phyloP scores from a whole-genome alignment of 35 echinoderm and acorn worm genomes.

The Holothuria glaberrima region DNA sequence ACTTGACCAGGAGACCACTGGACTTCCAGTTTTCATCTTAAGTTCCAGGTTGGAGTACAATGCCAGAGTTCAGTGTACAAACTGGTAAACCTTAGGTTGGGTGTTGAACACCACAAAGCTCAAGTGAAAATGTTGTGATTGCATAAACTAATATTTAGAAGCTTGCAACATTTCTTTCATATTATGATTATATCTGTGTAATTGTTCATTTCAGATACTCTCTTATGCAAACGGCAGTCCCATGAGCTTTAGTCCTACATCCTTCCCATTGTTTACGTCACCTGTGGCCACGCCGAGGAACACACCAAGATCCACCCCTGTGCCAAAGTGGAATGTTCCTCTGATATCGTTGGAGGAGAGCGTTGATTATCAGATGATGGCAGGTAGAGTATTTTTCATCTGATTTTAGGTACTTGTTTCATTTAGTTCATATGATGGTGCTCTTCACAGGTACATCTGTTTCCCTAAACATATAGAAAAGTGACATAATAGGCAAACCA shows the following conservation, averaged over 20 bases:
- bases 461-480: too few species aligned
- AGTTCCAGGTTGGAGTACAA: neutral
- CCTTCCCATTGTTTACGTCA: conserved; percentile 88
- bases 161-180: neutral
- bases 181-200: neutral
- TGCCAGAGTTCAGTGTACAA: too few species aligned
- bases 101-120: too few species aligned
- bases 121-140: neutral
- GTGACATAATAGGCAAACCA: too few species aligned
- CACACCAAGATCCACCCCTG: conserved; percentile 95
- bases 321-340: conserved; percentile 93
- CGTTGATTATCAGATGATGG: conserved; percentile 90
- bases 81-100: too few species aligned
- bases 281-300: conserved; percentile 93
- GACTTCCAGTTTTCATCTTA: neutral
- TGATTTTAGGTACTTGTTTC: too few species aligned
- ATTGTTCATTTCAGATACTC: conserved; percentile 64
- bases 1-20: too few species aligned
- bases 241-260: conserved; percentile 93
- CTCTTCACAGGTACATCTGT: too few species aligned
- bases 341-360: conserved; percentile 96
- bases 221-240: conserved; percentile 93
- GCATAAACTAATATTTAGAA: neutral
- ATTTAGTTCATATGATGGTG: too few species aligned
- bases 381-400: conserved; percentile 77